phyloP scores from a whole-genome alignment of 2,113 vertebrate species.

The Syngnathoides biaculeatus region DNA sequence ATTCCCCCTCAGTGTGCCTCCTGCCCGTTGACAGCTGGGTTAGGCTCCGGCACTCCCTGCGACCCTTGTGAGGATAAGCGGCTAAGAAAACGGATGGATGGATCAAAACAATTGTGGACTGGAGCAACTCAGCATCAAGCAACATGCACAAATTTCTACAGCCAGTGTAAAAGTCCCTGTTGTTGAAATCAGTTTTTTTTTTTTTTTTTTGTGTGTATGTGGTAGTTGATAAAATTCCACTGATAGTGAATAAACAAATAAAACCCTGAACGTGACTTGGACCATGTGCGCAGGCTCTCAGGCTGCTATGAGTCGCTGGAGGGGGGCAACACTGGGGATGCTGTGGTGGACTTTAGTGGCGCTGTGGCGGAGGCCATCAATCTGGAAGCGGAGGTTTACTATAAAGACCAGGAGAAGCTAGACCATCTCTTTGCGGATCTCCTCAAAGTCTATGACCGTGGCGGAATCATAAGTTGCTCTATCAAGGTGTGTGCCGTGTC shows the following conservation, averaged over 20 bases:
- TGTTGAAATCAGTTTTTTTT: too few species aligned
- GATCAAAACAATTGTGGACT: background rate
- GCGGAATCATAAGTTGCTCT: conserved; percentile 88
- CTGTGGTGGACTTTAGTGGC: conserved; percentile 93
- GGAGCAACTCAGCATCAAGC: background rate
- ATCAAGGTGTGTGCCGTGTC: conserved; percentile 57
- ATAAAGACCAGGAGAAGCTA: conserved; percentile 72
- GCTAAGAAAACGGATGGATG: too few species aligned
- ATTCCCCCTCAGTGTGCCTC: too few species aligned
- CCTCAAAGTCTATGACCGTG: conserved; percentile 79
- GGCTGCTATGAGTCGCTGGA: conserved; percentile 90
- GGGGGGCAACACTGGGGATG: conserved; percentile 87
- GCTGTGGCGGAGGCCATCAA: conserved; percentile 83
- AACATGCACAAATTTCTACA: background rate
- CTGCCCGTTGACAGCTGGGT: too few species aligned
- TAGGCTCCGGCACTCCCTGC: too few species aligned
- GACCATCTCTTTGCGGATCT: conserved; percentile 84
- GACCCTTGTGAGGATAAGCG: too few species aligned
- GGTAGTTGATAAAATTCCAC: background rate
- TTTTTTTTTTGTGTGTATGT: background rate
- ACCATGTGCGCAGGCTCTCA: conserved; percentile 71
- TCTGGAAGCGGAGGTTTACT: conserved; percentile 74
- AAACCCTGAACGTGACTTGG: background rate
- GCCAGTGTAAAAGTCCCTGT: too few species aligned
- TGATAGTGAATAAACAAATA: background rate